These are phyloP conservation scores for Plotosus lineatus DNA, from an alignment of 2,113 vertebrate genomes.

Conservation along the genomic window DNA sequence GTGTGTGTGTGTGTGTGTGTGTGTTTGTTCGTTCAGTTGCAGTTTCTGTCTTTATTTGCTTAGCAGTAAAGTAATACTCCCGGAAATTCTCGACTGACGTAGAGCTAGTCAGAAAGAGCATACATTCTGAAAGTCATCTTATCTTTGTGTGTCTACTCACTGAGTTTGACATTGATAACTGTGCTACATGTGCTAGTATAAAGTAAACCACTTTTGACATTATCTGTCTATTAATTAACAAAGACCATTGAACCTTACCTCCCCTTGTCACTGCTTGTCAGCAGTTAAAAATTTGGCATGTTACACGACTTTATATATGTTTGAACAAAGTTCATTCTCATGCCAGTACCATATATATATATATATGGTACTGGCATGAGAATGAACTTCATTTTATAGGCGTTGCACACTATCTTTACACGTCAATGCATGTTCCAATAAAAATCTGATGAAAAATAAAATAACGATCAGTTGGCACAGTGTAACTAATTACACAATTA, in stretches of 20 bases:
- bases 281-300: not conserved
- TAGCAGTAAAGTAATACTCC: not conserved
- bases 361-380: too few species aligned
- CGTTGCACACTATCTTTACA: not conserved
- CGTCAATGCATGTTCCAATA: too few species aligned
- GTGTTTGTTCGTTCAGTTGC: not conserved
- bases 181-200: not conserved
- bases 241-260: not conserved
- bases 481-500: too few species aligned
- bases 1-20: not conserved
- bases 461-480: too few species aligned
- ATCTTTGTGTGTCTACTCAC: not conserved
- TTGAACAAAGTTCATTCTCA: not conserved
- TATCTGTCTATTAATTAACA: not conserved
- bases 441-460: not conserved
- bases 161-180: not conserved
- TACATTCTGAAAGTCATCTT: not conserved
- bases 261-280: not conserved
- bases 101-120: not conserved
- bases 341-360: not conserved
- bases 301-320: not conserved
- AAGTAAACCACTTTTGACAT: not conserved
- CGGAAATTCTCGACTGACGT: not conserved
- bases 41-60: conserved; percentile 21
- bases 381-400: not conserved